phyloP scores from a whole-genome alignment of 2,113 vertebrate genomes.

The Toxotes chatareus region DNA sequence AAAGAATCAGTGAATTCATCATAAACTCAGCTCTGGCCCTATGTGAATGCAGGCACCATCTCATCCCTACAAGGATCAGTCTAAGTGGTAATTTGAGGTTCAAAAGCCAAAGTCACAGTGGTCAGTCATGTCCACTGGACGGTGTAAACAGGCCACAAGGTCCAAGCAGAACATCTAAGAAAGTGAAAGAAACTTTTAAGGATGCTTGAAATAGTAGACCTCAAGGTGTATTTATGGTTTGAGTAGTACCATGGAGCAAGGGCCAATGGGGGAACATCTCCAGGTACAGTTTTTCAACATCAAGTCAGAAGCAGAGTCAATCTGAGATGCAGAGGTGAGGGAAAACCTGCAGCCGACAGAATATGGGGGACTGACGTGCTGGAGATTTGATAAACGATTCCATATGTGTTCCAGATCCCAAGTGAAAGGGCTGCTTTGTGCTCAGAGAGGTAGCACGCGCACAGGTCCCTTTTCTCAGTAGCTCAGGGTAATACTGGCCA shows the following conservation, averaged over 20 bases:
- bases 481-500: slow-evolving; percentile 38
- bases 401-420: slow-evolving; percentile 81
- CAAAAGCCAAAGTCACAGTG: slow-evolving; percentile 3
- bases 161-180: slow-evolving; percentile 18
- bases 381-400: slow-evolving; percentile 78
- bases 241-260: slow-evolving; percentile 8
- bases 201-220: background rate
- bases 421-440: slow-evolving; percentile 85
- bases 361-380: slow-evolving; percentile 48
- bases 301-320: slow-evolving; percentile 51
- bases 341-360: slow-evolving; percentile 64
- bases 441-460: slow-evolving; percentile 70
- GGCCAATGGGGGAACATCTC: slow-evolving; percentile 25
- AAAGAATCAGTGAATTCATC: background rate
- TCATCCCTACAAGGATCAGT: background rate
- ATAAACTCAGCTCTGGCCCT: background rate
- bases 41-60: background rate
- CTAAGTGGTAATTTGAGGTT: slow-evolving; percentile 7
- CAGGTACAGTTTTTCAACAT: slow-evolving; percentile 51
- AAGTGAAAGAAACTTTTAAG: background rate
- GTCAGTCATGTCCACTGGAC: slow-evolving; percentile 20
- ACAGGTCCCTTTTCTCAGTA: slow-evolving; percentile 37
- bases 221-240: slow-evolving; percentile 11
- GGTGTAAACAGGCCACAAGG: slow-evolving; percentile 3
- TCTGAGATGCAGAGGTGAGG: slow-evolving; percentile 60